Percentiles rank a stretch among this genome's conserved stretches.
Conservation (phyloP, 1,140 invertebrate genomes). For the Pseudomyrmex pallidus region DNA sequence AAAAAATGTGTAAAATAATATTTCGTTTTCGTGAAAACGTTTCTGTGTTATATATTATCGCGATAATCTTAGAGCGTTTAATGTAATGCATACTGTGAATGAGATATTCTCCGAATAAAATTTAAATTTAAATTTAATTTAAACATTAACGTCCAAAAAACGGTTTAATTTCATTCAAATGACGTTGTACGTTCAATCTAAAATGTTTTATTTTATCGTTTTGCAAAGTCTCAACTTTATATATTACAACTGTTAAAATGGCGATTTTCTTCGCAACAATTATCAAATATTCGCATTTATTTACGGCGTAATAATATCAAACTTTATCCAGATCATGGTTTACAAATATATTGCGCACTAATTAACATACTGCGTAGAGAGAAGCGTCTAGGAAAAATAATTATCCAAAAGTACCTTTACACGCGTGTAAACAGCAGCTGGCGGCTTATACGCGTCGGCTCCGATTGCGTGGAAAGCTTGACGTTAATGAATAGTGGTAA, state of each 20-base stretch:
- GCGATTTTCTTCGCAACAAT: background rate
- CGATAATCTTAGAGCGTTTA: background rate
- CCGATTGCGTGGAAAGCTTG: constrained; percentile 69
- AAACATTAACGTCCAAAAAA: no score
- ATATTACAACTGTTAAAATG: constrained; percentile 2
- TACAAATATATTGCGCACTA: constrained; percentile 61
- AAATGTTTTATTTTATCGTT: background rate
- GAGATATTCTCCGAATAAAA: no score
- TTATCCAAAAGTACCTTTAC: constrained; percentile 58
- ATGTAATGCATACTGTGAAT: no score
- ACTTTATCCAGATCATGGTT: constrained; percentile 18
- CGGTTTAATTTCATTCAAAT: no score
- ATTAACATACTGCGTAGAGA: constrained; percentile 61
- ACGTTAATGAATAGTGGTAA: constrained; percentile 75
- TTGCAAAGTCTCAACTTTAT: background rate
- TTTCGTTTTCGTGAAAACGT: background rate
- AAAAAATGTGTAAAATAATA: constrained; percentile 13
- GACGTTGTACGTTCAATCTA: no score
- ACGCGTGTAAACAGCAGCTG: constrained; percentile 65
- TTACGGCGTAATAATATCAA: constrained; percentile 42
- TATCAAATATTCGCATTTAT: constrained; percentile 32
- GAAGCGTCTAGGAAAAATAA: constrained; percentile 69
- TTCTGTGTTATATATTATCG: background rate
- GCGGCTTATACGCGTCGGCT: constrained; percentile 58
- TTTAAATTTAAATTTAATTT: no score